Conservation (phyloP, 2,888 invertebrate genomes). For the Notodonta ziczac region DNA sequence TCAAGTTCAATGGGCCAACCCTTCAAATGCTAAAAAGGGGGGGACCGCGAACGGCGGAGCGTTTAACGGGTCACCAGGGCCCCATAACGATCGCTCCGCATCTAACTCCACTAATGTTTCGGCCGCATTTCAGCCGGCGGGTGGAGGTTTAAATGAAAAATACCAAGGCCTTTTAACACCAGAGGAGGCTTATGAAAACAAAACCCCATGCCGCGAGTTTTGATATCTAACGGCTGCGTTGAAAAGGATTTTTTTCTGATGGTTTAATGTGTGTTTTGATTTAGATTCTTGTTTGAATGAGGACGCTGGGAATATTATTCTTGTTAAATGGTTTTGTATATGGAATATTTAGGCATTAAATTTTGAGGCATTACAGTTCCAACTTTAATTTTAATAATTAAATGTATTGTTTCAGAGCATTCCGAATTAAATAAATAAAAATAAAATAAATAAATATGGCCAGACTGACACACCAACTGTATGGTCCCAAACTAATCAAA, state of each 20-base stretch:
- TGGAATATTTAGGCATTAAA: neutral
- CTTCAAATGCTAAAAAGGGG: slow-evolving; percentile 38
- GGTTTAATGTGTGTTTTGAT: slow-evolving; percentile 32
- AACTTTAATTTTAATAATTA: too few species aligned
- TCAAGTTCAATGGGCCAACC: slow-evolving; percentile 32
- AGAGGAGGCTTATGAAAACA: slow-evolving; percentile 39
- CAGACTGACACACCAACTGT: too few species aligned
- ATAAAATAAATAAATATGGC: too few species aligned
- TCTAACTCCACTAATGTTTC: slow-evolving; percentile 41
- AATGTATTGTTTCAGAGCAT: too few species aligned
- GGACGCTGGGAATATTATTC: slow-evolving; percentile 9
- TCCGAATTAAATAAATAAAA: too few species aligned
- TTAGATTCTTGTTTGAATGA: slow-evolving; percentile 16
- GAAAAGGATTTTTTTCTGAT: slow-evolving; percentile 32
- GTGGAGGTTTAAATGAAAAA: slow-evolving; percentile 39
- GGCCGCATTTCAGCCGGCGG: slow-evolving; percentile 29
- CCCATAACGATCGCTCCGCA: slow-evolving; percentile 35
- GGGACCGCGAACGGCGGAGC: slow-evolving; percentile 16
- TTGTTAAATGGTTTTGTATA: slow-evolving; percentile 3
- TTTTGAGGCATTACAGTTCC: too few species aligned
- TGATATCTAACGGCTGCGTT: slow-evolving; percentile 36
- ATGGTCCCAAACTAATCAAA: too few species aligned
- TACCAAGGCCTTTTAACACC: slow-evolving; percentile 36
- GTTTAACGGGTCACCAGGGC: slow-evolving; percentile 35
- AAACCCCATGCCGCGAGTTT: slow-evolving; percentile 32